Conservation (phyloP, 2,113 vertebrate species). For the Falcunculus frontatus region DNA sequence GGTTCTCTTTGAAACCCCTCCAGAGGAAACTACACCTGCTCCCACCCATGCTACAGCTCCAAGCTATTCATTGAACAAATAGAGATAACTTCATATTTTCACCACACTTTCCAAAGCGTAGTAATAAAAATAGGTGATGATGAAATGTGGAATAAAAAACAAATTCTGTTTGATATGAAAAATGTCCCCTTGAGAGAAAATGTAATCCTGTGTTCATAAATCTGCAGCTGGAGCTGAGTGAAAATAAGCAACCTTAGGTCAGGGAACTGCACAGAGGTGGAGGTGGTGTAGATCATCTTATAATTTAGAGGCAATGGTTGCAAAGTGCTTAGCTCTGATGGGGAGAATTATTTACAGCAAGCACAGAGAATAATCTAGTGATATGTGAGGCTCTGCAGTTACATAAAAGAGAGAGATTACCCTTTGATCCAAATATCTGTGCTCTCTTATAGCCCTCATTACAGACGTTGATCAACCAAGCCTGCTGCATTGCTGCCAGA, state of each 20-base stretch:
- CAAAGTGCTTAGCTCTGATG: slow-evolving; percentile 8
- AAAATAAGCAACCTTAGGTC: slow-evolving; percentile 26
- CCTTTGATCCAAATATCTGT: slow-evolving; percentile 47
- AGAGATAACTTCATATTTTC: background rate
- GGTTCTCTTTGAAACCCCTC: background rate
- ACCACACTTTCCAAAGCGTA: background rate
- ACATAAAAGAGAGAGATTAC: slow-evolving; percentile 46
- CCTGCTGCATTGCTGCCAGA: background rate
- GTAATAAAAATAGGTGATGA: slow-evolving; percentile 5
- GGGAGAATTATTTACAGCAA: slow-evolving; percentile 41
- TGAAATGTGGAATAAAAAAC: slow-evolving; percentile 1
- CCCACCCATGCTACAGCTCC: background rate
- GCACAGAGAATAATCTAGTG: slow-evolving; percentile 12
- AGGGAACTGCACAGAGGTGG: background rate
- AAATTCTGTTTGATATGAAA: slow-evolving; percentile 25
- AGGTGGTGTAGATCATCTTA: slow-evolving; percentile 13
- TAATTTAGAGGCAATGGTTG: slow-evolving; percentile 24
- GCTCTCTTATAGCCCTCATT: slow-evolving; percentile 4
- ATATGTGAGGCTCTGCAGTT: slow-evolving; percentile 20
- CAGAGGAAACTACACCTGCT: background rate
- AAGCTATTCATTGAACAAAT: background rate
- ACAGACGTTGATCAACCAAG: background rate
- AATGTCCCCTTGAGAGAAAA: slow-evolving; percentile 20
- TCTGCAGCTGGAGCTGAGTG: background rate
- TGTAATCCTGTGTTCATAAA: background rate